Evolutionary conservation across 1,140 invertebrate genomes (phyloP).

Genomic region (Oppia nitens): DNA sequence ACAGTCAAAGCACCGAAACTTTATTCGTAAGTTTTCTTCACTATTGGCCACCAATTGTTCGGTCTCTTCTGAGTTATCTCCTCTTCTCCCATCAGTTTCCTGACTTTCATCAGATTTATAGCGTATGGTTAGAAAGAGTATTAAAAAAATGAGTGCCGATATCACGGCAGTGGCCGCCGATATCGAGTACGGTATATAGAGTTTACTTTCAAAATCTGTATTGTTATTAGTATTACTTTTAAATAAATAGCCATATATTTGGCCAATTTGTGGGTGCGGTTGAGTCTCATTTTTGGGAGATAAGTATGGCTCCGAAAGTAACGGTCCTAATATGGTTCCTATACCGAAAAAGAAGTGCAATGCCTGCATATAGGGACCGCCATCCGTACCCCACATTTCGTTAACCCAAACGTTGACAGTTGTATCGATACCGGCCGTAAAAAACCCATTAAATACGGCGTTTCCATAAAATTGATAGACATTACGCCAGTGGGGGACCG

Average conservation of each 20-base stretch:
- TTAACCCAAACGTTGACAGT: constrained; percentile 12
- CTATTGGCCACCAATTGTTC: not conserved
- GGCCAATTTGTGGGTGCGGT: not conserved
- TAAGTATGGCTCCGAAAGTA: constrained; percentile 11
- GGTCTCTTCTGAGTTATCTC: no score
- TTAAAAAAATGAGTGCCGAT: not conserved
- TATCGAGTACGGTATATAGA: constrained; percentile 5
- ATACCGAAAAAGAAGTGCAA: constrained; percentile 13
- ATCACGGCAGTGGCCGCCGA: not conserved
- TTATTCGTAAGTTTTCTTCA: not conserved
- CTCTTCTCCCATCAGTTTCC: not conserved
- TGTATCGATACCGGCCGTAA: constrained; percentile 7
- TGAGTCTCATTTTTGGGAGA: not conserved
- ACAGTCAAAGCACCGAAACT: constrained; percentile 1
- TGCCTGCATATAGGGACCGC: constrained; percentile 5
- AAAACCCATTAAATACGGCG: constrained; percentile 11
- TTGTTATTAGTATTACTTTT: not conserved
- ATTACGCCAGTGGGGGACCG: constrained; percentile 7
- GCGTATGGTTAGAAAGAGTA: not conserved
- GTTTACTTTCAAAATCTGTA: not conserved
- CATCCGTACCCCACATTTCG: constrained; percentile 3
- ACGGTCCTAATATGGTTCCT: constrained; percentile 4
- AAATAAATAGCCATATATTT: not conserved
- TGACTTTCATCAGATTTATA: not conserved
- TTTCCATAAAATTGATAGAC: constrained; percentile 7